A percentile compares a stretch with the other conserved stretches of the same genome.
These are phyloP conservation scores for Eupithecia exiguata DNA, from an alignment of 2,888 invertebrate genomes.

Conservation along the genomic window DNA sequence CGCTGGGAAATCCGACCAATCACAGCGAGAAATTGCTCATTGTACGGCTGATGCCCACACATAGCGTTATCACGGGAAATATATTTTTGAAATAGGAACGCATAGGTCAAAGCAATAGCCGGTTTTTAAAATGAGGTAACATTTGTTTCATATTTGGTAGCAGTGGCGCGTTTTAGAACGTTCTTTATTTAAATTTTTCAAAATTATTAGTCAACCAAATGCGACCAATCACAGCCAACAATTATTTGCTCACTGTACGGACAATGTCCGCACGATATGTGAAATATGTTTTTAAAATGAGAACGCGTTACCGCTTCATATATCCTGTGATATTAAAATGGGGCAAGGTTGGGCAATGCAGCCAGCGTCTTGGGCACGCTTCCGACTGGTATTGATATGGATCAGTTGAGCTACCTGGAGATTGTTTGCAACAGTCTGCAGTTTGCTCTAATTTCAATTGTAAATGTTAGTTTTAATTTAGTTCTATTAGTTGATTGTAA, in stretches of 20 bases:
- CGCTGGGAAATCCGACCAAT: slow-evolving; percentile 81
- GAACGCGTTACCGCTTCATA: too few relatives aligned
- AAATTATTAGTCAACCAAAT: background rate
- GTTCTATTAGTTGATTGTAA: too few relatives aligned
- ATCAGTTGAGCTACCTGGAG: too few relatives aligned
- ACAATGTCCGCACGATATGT: too few relatives aligned
- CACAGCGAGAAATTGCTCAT: slow-evolving; percentile 72
- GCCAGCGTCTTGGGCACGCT: too few relatives aligned
- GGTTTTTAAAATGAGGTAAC: background rate
- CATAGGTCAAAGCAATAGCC: background rate
- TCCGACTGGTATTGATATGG: too few relatives aligned
- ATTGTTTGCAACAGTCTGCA: too few relatives aligned
- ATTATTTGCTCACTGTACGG: background rate
- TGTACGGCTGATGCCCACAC: slow-evolving; percentile 55
- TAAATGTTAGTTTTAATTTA: too few relatives aligned
- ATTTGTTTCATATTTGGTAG: background rate
- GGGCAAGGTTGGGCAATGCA: too few relatives aligned
- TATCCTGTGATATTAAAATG: too few relatives aligned
- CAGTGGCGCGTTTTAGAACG: background rate
- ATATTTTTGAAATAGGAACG: slow-evolving; percentile 20
- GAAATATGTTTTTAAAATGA: too few relatives aligned
- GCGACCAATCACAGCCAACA: background rate
- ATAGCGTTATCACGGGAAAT: slow-evolving; percentile 39
- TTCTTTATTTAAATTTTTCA: background rate
- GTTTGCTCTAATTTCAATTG: too few relatives aligned